Evolutionary conservation across 2,888 invertebrate species (phyloP).

Genomic region (Zygogramma bicolorata): DNA sequence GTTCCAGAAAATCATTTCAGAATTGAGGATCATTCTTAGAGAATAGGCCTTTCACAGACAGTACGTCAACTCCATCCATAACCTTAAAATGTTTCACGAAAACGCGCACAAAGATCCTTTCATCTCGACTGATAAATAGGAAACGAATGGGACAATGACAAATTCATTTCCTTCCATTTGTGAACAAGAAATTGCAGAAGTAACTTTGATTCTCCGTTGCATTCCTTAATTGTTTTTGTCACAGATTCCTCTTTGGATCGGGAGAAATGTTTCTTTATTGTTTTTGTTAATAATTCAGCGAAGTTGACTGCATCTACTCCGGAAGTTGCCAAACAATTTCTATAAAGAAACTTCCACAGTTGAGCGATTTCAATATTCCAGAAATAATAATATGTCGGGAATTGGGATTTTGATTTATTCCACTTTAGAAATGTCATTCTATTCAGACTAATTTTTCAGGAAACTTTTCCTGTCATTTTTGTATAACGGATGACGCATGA

Average conservation of each 20-base stretch:
- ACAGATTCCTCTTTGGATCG: slow-evolving; percentile 27
- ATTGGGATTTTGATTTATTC: not conserved
- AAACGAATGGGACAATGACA: slow-evolving; percentile 41
- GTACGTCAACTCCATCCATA: slow-evolving; percentile 38
- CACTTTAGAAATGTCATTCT: not conserved
- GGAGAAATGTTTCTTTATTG: slow-evolving; percentile 11
- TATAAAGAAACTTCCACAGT: not conserved
- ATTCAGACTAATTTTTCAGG: too few relatives aligned
- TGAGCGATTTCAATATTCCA: not conserved
- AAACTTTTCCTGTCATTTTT: too few relatives aligned
- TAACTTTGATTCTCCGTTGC: slow-evolving; percentile 36
- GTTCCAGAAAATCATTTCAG: too few relatives aligned
- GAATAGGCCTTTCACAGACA: slow-evolving; percentile 31
- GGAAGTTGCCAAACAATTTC: not conserved
- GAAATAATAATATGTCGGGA: not conserved
- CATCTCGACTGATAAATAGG: slow-evolving; percentile 36
- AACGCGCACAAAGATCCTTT: slow-evolving; percentile 39
- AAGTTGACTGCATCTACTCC: not conserved
- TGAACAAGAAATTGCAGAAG: slow-evolving; percentile 28
- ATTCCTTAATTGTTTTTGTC: slow-evolving; percentile 36
- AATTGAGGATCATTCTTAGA: too few relatives aligned
- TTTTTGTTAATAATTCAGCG: not conserved
- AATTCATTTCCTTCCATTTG: slow-evolving; percentile 36
- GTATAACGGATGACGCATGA: too few relatives aligned
- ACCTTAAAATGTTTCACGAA: slow-evolving; percentile 37